phyloP scores from a whole-genome alignment of 2,113 vertebrate species.

The Cynopterus brachyotis region DNA sequence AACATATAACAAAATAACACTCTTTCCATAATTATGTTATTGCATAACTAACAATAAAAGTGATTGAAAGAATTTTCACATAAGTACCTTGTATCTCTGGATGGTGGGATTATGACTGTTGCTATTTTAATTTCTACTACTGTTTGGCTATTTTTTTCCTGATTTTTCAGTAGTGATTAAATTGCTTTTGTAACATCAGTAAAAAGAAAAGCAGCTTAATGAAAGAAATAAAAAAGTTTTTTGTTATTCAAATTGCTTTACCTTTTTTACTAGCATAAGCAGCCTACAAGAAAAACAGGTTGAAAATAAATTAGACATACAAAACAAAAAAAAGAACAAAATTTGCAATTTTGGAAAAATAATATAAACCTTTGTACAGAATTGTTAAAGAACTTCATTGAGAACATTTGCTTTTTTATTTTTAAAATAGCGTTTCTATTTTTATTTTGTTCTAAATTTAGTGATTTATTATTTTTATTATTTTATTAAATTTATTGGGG shows the following conservation, averaged over 20 bases:
- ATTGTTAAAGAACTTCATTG: neutral
- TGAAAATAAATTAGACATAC: neutral
- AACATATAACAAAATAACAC: neutral
- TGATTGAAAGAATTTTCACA: neutral
- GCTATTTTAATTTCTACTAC: neutral
- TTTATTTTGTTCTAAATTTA: too few relatives aligned
- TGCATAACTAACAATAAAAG: neutral
- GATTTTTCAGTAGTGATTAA: neutral
- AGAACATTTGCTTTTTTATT: neutral
- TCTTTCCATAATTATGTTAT: neutral
- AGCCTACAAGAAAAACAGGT: neutral
- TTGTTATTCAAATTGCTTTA: neutral
- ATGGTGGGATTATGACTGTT: neutral
- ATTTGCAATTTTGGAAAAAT: slow-evolving; percentile 1
- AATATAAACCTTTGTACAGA: neutral
- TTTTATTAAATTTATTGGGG: too few relatives aligned
- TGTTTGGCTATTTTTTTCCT: neutral
- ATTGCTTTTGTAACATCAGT: neutral
- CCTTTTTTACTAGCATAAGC: neutral
- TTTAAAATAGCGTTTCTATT: too few relatives aligned
- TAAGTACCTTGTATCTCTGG: neutral
- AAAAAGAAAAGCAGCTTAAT: neutral
- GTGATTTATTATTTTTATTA: too few relatives aligned
- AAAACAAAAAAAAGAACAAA: neutral
- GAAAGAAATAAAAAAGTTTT: neutral